Evolutionary conservation across 2,888 invertebrate species (phyloP).

Genomic region (Bombylius discolor): DNA sequence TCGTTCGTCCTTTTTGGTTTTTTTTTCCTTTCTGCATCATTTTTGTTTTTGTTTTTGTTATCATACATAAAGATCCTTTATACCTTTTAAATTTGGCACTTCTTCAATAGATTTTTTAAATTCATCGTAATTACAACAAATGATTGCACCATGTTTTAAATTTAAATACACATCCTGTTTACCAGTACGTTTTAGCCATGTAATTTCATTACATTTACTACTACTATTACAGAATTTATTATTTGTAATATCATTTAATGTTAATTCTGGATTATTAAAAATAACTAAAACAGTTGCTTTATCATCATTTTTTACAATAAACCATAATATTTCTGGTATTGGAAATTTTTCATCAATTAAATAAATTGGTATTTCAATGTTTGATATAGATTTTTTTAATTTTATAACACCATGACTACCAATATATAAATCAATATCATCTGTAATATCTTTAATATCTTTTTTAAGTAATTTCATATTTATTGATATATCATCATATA

Average conservation of each 20-base stretch:
- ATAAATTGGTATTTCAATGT: constrained; percentile 19
- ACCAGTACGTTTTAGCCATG: constrained; percentile 17
- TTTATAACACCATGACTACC: constrained; percentile 21
- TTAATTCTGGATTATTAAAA: constrained; percentile 18
- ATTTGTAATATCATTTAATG: constrained; percentile 10
- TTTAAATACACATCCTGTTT: not conserved
- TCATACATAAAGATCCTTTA: not conserved
- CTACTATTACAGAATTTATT: constrained; percentile 17
- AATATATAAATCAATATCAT: constrained; percentile 19
- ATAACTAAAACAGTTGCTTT: constrained; percentile 20
- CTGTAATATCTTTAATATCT: constrained; percentile 15
- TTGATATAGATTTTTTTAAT: constrained; percentile 8
- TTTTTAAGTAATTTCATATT: constrained; percentile 18
- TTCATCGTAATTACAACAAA: constrained; percentile 3
- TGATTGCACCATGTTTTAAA: not conserved
- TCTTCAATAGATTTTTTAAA: not conserved
- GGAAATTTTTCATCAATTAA: constrained; percentile 20
- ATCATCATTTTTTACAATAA: constrained; percentile 17
- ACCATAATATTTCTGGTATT: constrained; percentile 23
- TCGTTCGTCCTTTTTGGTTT: no score
- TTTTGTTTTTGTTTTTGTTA: not conserved
- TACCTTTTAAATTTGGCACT: not conserved
- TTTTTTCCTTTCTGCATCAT: no score
- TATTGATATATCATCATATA: constrained; percentile 15
- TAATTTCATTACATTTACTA: constrained; percentile 18